These are phyloP conservation scores for Ochotona princeps DNA, from an alignment of 2,113 vertebrate species.

Conservation along the genomic window DNA sequence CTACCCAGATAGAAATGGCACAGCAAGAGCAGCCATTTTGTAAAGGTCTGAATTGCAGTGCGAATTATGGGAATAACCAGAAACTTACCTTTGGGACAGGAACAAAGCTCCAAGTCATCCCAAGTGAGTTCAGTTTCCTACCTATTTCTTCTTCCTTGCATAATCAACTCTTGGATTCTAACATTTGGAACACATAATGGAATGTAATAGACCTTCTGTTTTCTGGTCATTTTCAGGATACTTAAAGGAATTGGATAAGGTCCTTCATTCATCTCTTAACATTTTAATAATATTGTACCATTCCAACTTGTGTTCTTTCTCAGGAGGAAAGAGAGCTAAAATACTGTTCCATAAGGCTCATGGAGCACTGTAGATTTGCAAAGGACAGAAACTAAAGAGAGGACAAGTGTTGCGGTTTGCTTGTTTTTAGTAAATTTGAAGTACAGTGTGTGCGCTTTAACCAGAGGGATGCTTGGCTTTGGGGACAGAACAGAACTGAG, in stretches of 20 bases:
- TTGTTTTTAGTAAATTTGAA: conserved; percentile 20
- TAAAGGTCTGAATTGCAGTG: conserved; percentile 51
- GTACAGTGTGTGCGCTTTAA: neutral
- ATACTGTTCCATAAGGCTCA: neutral
- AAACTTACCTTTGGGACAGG: conserved; percentile 66
- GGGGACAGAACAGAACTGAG: neutral
- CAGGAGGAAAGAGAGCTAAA: conserved; percentile 37
- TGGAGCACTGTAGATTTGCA: neutral
- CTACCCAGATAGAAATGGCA: neutral
- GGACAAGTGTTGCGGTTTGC: neutral
- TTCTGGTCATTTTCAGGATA: conserved; percentile 27
- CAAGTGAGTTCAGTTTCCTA: conserved; percentile 57
- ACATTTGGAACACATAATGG: neutral
- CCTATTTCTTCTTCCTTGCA: neutral
- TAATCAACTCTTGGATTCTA: neutral
- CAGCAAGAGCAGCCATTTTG: conserved; percentile 49
- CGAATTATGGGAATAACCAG: neutral
- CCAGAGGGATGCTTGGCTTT: conserved; percentile 28
- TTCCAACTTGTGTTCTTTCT: conserved; percentile 13
- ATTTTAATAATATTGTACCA: neutral
- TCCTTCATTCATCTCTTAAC: neutral
- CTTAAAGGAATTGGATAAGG: neutral
- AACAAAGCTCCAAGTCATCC: conserved; percentile 61
- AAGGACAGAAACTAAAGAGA: conserved; percentile 38
- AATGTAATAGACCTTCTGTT: neutral